These are phyloP conservation scores for Dermolepida albohirtum DNA, from an alignment of 2,888 invertebrate species.

Conservation along the genomic window DNA sequence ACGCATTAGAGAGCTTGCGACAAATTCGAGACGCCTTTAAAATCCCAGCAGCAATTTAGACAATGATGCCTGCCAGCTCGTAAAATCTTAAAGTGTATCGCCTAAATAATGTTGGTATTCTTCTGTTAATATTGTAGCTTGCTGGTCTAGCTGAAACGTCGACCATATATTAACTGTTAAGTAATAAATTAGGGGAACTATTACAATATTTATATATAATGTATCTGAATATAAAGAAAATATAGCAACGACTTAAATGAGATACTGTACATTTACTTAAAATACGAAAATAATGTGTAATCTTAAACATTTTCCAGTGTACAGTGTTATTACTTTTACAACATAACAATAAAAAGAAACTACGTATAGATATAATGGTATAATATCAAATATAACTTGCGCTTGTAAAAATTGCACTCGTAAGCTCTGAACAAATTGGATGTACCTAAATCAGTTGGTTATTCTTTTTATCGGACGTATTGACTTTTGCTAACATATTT, in stretches of 20 bases:
- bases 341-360: conserved; percentile 22
- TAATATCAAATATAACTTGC: conserved; percentile 11
- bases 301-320: conserved; percentile 44
- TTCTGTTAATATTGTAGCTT: conserved; percentile 17
- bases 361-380: conserved; percentile 33
- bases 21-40: too few species aligned
- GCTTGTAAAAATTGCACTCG: conserved; percentile 33
- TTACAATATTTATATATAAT: too few species aligned
- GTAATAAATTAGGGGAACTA: conserved; percentile 21
- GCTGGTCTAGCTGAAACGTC: conserved; percentile 19
- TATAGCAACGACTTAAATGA: conserved; percentile 32
- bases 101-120: conserved; percentile 29
- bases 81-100: neutral
- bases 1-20: too few species aligned
- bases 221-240: conserved; percentile 16
- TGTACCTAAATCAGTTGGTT: conserved; percentile 7
- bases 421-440: conserved; percentile 27
- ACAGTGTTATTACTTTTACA: conserved; percentile 53
- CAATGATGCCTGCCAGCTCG: too few species aligned
- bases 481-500: neutral
- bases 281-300: conserved; percentile 25
- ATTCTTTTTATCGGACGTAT: neutral
- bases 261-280: conserved; percentile 33
- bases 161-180: conserved; percentile 20
- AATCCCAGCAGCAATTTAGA: too few species aligned